Evolutionary conservation across 2,797 vertebrate species (phyloP).

Genomic region (Brotula barbata): DNA sequence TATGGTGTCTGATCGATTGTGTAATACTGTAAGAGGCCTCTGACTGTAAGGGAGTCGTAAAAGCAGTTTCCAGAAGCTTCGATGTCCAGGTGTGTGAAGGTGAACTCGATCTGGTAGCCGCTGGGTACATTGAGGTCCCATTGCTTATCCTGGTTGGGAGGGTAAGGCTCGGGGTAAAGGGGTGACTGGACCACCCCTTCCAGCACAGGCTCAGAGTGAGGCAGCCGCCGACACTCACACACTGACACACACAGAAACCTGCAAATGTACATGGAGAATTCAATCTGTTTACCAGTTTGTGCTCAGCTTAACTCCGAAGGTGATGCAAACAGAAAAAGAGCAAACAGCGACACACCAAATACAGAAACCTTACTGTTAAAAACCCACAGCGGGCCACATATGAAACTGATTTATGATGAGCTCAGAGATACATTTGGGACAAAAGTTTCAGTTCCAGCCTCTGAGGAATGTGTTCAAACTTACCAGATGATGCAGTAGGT

Average conservation of each 20-base stretch:
- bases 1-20: constrained; percentile 10
- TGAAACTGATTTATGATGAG: neutral
- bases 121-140: constrained; percentile 86
- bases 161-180: constrained; percentile 71
- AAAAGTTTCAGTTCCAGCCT: too few relatives aligned
- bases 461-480: constrained; percentile 34
- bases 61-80: constrained; percentile 82
- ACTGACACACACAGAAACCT: constrained; percentile 59
- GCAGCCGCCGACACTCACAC: constrained; percentile 35
- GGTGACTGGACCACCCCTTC: constrained; percentile 82
- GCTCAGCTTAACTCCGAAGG: constrained; percentile 55
- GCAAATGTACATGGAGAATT: constrained; percentile 29
- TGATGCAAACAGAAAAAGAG: constrained; percentile 50
- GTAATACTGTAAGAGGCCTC: constrained; percentile 22
- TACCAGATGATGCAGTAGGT: constrained; percentile 54
- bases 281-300: constrained; percentile 45
- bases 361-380: neutral
- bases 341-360: constrained; percentile 33
- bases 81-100: constrained; percentile 88
- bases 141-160: constrained; percentile 53
- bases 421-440: neutral
- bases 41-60: constrained; percentile 87
- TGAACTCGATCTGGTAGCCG: constrained; percentile 84
- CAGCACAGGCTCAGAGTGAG: constrained; percentile 42
- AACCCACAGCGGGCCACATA: neutral